Evolutionary conservation across 2,797 vertebrate genomes (phyloP), one percentile per base, ranked within the genome.

Genomic region (Apodemus agrarius): DNA sequence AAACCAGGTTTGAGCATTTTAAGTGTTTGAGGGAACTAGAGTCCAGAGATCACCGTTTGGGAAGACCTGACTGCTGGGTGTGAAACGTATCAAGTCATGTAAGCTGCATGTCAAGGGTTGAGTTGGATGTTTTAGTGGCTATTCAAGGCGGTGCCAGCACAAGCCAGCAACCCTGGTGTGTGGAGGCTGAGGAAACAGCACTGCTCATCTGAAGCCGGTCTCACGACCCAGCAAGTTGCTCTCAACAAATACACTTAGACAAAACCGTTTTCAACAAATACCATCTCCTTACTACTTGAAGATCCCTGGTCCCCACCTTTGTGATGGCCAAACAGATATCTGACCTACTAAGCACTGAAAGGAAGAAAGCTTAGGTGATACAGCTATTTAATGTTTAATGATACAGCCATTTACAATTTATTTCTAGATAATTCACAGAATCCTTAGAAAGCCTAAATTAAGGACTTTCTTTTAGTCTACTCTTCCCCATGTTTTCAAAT

Each of bases 291-390:
- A 40, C 92, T 83, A 94, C 92, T 92, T 92, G 46, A 5, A 83
- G 54, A 34, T 75, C 75, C 61, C 49, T 19, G 75, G 67, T 90
- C 93, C 67, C 37, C 54, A 74, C 90, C 67, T 78, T 92, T 94
- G 67, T 83, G 11, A 37, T 93, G 93, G 91, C 37, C n/a, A 90
- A n/a, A 93, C 26, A 91, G 81, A 49, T 82, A 80, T 11, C 22
- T 95, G 82, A 96, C 40, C 52, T 91, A n/a, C 61, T 46, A 87
- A 96, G 63, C 37, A 96, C 61, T n/a, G 69, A 90, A 80, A 26
- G 1, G 49, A 61, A 92, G 79, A 94, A 78, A 86, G 34, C 54
- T 67, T 79, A 83, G 69, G 40, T 61, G 72, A 93, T 46, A 31
- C 0, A 67, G n/a, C n/a, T 65, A 87, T 63, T 97, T 92, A 90